A percentile compares a stretch with the other conserved stretches of the same genome.
Conservation (phyloP, 1,140 invertebrate species). For the Limonius californicus region DNA sequence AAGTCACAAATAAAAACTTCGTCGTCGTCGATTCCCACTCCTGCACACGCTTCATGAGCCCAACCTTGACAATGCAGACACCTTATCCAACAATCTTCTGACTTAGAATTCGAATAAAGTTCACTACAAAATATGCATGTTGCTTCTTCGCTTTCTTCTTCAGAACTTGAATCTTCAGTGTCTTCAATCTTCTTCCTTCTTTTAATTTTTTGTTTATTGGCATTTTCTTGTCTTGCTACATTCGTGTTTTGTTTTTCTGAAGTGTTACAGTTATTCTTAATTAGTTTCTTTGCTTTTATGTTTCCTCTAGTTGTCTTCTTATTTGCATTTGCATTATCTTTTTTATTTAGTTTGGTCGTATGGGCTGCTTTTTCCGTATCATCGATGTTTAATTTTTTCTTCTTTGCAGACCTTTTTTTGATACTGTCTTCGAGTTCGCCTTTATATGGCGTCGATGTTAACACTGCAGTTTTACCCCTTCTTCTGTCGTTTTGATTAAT, state of each 20-base stretch:
- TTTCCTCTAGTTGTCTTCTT: background rate
- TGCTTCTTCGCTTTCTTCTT: background rate
- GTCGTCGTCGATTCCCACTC: background rate
- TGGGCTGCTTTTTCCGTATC: background rate
- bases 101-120: constrained; percentile 13
- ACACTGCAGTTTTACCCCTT: constrained; percentile 4
- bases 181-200: background rate
- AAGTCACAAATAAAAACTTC: too few relatives aligned
- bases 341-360: background rate
- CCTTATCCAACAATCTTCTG: constrained; percentile 13
- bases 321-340: background rate
- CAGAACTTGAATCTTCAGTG: background rate
- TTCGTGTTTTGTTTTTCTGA: too few relatives aligned
- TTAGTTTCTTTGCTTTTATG: too few relatives aligned
- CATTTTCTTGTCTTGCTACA: background rate
- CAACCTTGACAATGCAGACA: constrained; percentile 10
- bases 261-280: too few relatives aligned
- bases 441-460: constrained; percentile 15
- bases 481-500: background rate
- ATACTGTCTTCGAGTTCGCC: background rate
- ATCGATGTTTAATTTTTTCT: background rate
- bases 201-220: background rate
- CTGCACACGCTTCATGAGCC: constrained; percentile 9
- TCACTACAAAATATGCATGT: background rate
- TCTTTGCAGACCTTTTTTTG: background rate